phyloP scores from a whole-genome alignment of 2,888 invertebrate species.

The Ormyrus labotus region DNA sequence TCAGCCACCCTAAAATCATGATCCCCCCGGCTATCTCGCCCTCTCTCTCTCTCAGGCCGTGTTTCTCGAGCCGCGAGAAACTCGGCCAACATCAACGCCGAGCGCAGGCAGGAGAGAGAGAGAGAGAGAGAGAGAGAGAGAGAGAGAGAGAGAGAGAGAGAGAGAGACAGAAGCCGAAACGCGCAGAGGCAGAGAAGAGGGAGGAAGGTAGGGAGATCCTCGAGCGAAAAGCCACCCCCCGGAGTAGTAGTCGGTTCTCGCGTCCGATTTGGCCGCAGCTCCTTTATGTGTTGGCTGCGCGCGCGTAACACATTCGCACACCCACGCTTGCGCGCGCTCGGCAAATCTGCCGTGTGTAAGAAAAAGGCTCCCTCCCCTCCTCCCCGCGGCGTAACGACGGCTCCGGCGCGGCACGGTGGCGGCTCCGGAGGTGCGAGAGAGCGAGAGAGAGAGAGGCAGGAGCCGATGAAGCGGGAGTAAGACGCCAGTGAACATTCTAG shows the following conservation, averaged over 20 bases:
- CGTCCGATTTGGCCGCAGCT: constrained; percentile 47
- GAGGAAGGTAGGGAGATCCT: constrained; percentile 16
- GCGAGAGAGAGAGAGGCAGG: not conserved
- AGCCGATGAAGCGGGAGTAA: constrained; percentile 42
- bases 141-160: constrained; percentile 11
- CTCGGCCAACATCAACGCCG: constrained; percentile 54
- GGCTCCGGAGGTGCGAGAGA: not conserved
- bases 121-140: constrained; percentile 1
- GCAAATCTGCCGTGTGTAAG: constrained; percentile 41
- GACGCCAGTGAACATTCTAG: constrained; percentile 52
- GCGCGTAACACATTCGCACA: not conserved
- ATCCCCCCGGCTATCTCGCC: constrained; percentile 39
- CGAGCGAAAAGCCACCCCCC: constrained; percentile 30
- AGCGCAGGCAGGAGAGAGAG: not conserved
- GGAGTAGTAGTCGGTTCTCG: constrained; percentile 5
- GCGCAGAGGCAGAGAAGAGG: constrained; percentile 7
- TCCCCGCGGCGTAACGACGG: not conserved
- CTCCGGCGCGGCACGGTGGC: constrained; percentile 4
- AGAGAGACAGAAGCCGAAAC: not conserved
- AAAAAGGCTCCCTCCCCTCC: constrained; percentile 17
- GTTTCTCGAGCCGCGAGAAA: constrained; percentile 48
- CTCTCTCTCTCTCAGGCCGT: constrained; percentile 4
- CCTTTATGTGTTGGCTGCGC: constrained; percentile 38
- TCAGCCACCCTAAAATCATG: constrained; percentile 57
- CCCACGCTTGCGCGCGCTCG: constrained; percentile 13